These are phyloP conservation scores for Acleris sparsana DNA, from an alignment of 2,888 invertebrate species.

Conservation along the genomic window DNA sequence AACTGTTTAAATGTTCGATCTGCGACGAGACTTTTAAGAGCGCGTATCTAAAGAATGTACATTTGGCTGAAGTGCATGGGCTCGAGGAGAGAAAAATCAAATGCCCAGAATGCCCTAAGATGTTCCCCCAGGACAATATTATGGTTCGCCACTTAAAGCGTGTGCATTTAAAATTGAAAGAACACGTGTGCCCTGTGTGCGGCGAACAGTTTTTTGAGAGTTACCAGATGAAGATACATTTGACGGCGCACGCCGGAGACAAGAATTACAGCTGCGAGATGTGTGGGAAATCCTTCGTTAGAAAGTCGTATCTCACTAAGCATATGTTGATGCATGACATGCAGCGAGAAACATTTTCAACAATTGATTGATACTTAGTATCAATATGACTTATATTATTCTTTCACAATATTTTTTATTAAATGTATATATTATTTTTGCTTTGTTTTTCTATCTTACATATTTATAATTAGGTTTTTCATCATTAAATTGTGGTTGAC, in stretches of 20 bases:
- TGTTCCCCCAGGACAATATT: conserved; percentile 52
- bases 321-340: conserved; percentile 14
- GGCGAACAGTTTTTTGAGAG: conserved; percentile 26
- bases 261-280: conserved; percentile 66
- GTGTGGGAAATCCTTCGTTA: conserved; percentile 56
- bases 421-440: too few relatives aligned
- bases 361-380: too few relatives aligned
- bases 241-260: conserved; percentile 56
- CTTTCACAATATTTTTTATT: too few relatives aligned
- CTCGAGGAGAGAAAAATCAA: conserved; percentile 26
- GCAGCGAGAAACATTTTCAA: neutral
- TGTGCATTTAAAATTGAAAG: conserved; percentile 51
- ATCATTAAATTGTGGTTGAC: too few relatives aligned
- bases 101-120: conserved; percentile 48
- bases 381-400: too few relatives aligned
- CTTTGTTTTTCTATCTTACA: too few relatives aligned
- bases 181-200: conserved; percentile 25
- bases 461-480: too few relatives aligned
- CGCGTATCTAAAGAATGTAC: conserved; percentile 26
- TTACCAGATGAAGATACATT: conserved; percentile 43
- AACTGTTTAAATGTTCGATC: conserved; percentile 14
- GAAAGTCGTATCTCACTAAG: conserved; percentile 19
- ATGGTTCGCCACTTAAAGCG: conserved; percentile 67
- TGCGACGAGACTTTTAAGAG: conserved; percentile 20
- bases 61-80: conserved; percentile 27